phyloP scores from a whole-genome alignment of 1,140 invertebrate genomes.

The Diabrotica virgifera region DNA sequence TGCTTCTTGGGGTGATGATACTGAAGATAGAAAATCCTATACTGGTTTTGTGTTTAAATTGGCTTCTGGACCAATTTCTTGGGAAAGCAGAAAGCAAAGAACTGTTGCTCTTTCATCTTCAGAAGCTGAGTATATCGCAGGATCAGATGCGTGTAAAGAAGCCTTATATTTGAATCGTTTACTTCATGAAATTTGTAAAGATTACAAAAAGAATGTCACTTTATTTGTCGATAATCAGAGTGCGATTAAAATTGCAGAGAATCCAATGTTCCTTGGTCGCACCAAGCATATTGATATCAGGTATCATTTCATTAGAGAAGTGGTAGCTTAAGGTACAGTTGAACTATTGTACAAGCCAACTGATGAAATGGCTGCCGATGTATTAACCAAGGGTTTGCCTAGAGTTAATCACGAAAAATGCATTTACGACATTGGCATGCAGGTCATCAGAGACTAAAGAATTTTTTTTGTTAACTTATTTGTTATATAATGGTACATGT shows the following conservation, averaged over 20 bases:
- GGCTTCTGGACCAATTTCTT: slow-evolving; percentile 30
- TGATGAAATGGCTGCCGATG: slow-evolving; percentile 14
- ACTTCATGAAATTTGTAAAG: slow-evolving; percentile 31
- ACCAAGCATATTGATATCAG: slow-evolving; percentile 23
- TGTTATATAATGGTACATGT: no score
- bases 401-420: background rate
- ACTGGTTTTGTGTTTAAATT: slow-evolving; percentile 38
- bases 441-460: no score
- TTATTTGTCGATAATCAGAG: slow-evolving; percentile 21
- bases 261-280: slow-evolving; percentile 20
- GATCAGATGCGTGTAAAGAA: slow-evolving; percentile 40
- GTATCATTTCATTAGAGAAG: slow-evolving; percentile 21
- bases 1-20: background rate
- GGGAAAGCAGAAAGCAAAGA: slow-evolving; percentile 38
- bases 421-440: no score
- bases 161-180: slow-evolving; percentile 39
- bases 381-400: slow-evolving; percentile 12
- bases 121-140: slow-evolving; percentile 44
- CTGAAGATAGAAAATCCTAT: slow-evolving; percentile 36
- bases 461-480: no score
- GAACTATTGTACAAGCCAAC: slow-evolving; percentile 15
- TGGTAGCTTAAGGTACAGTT: slow-evolving; percentile 9
- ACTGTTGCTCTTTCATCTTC: slow-evolving; percentile 37
- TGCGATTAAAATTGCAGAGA: slow-evolving; percentile 20
- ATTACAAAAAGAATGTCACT: background rate